Evolutionary conservation across 2,888 invertebrate genomes (phyloP), one percentile per base, ranked within the genome.

Genomic region (Cantharis nigra): DNA sequence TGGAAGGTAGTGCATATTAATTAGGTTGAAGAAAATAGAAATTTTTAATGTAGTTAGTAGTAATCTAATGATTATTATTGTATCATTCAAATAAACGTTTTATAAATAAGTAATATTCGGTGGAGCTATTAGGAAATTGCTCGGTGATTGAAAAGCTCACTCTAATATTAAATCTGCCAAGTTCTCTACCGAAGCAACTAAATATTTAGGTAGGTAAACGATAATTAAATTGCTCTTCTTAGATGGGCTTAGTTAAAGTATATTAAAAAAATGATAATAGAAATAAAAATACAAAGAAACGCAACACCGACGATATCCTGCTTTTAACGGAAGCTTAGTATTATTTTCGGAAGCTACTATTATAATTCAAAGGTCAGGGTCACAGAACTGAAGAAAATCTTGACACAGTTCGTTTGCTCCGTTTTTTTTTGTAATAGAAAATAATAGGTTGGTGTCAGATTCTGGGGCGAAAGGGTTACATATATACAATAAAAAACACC

Each of bases 401-500:
- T 88, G 88, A 88, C 87, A 88, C 89, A 88, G 88, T 89, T 88
- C 87, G 88, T 88, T 88, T 88, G 87, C 87, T 88, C 87, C 85
- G 87, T 86, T 88, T 88, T 87, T 18, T 30, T 87, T 86, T 86
- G 84, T 84, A 83, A 83, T 81, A 79, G 81, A 83, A 85, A 87
- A 87, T 87, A 88, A 88, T 87, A 84, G 86, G 83, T 85, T 86
- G 89, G 89, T 89, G 89, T 89, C 89, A 87, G 86, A 88, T 89
- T 89, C 86, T 86, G 85, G 87, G 88, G 87, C 86, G 85, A 86
- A 87, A 87, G 88, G 88, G 88, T 87, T 89, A 87, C 86, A 85
- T 84, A 86, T 82, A 83, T 81, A 87, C 87, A 88, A 88, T 87
- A 86, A 86, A 87, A 88, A 88, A 88, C 87, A 88, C 87, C 87